Percentiles rank a stretch among this genome's conserved stretches.
Conservation (phyloP, 1,140 invertebrate genomes). For the Eumeta japonica region DNA sequence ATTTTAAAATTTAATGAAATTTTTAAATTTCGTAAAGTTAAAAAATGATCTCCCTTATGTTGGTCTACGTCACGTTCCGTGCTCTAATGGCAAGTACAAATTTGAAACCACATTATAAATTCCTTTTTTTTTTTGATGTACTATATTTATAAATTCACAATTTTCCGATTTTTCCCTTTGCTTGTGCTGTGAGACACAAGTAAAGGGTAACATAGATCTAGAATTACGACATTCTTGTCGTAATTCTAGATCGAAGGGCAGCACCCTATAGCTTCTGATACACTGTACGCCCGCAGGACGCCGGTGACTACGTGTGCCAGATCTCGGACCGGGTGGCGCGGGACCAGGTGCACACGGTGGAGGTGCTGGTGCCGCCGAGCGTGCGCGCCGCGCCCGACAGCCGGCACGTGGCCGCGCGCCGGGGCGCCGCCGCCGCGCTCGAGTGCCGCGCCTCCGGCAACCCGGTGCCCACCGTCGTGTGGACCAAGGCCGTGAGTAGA, state of each 20-base stretch:
- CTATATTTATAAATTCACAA: no score
- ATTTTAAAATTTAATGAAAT: no score
- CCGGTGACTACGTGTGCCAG: constrained; percentile 67
- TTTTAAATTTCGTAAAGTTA: no score
- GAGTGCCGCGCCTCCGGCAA: constrained; percentile 69
- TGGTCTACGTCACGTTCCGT: no score
- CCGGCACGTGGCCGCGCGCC: constrained; percentile 61
- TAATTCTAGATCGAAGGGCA: background rate
- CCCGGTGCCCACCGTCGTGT: constrained; percentile 65
- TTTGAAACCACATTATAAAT: no score
- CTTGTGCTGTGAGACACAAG: no score
- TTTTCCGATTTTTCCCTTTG: no score
- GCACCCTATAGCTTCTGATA: background rate
- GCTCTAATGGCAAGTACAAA: no score
- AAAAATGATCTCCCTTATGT: no score
- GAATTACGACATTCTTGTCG: no score
- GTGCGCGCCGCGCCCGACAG: constrained; percentile 62
- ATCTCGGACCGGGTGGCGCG: constrained; percentile 64
- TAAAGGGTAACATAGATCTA: no score
- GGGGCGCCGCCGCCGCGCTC: constrained; percentile 65
- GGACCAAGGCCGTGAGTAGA: constrained; percentile 63
- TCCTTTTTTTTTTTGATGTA: no score
- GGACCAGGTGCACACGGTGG: constrained; percentile 64
- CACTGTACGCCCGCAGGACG: constrained; percentile 47
- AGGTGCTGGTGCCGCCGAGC: constrained; percentile 63